Percentiles rank a stretch among this genome's conserved stretches.
These are phyloP conservation scores for Dynastes grantii DNA, from an alignment of 2,888 invertebrate genomes.

Conservation along the genomic window DNA sequence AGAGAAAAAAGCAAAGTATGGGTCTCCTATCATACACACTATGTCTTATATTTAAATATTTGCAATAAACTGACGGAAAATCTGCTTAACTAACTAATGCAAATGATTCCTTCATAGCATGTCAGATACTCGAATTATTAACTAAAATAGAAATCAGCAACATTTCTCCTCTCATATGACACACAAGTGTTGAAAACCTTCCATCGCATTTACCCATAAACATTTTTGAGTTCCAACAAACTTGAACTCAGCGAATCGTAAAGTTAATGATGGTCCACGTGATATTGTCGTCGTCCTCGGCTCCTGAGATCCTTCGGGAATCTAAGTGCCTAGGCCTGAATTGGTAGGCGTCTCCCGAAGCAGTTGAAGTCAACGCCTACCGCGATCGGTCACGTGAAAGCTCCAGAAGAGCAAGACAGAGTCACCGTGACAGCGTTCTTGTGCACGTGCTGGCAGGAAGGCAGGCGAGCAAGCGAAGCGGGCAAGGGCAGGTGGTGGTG, in stretches of 20 bases:
- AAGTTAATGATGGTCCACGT: background rate
- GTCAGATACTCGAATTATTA: no score
- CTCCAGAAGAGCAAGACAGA: constrained; percentile 40
- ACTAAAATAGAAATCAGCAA: no score
- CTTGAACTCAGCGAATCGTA: background rate
- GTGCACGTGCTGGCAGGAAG: constrained; percentile 12
- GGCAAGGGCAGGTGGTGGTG: constrained; percentile 1
- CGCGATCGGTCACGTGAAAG: constrained; percentile 38
- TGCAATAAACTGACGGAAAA: no score
- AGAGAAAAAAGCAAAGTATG: no score
- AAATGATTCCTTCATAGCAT: no score
- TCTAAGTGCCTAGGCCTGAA: constrained; percentile 20
- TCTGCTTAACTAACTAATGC: no score
- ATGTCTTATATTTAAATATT: no score
- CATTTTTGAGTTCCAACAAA: background rate
- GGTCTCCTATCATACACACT: no score
- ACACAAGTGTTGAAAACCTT: no score
- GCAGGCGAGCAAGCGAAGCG: background rate
- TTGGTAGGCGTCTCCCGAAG: constrained; percentile 38
- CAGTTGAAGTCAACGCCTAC: constrained; percentile 37
- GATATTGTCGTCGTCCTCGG: background rate
- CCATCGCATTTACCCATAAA: background rate
- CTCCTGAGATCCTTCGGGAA: constrained; percentile 12
- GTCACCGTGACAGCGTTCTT: constrained; percentile 5
- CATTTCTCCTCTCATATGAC: no score